A percentile compares a stretch with the other conserved stretches of the same genome.
phyloP scores from a whole-genome alignment of 2,113 vertebrate genomes.

The Pterocles orientalis region DNA sequence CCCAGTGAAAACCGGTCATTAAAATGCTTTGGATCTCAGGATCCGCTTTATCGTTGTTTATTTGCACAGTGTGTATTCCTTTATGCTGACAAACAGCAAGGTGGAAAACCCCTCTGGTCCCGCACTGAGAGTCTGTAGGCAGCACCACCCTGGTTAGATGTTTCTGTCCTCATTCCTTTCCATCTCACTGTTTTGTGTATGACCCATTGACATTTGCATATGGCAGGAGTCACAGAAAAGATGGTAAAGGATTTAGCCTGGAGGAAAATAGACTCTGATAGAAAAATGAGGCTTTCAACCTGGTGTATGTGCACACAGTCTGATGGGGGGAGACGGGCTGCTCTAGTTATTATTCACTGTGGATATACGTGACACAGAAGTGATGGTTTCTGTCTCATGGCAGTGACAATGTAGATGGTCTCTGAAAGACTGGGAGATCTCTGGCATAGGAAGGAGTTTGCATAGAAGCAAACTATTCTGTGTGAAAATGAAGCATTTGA shows the following conservation, averaged over 20 bases:
- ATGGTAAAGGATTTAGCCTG: constrained; percentile 15
- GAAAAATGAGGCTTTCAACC: neutral
- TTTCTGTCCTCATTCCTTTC: neutral
- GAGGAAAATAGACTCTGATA: neutral
- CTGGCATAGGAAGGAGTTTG: neutral
- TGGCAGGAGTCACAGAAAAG: neutral
- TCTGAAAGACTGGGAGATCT: neutral
- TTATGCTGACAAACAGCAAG: neutral
- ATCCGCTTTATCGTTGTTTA: neutral
- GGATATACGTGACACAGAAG: neutral
- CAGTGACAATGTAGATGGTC: neutral
- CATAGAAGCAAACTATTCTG: neutral
- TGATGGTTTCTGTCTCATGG: neutral
- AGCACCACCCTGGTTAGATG: neutral
- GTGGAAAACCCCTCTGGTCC: neutral
- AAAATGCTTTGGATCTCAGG: neutral
- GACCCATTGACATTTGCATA: neutral
- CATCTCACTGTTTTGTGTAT: neutral
- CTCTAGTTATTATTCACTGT: neutral
- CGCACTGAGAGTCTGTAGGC: neutral
- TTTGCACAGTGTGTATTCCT: neutral
- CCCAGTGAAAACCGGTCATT: neutral
- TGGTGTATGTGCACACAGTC: neutral
- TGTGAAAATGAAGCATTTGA: neutral
- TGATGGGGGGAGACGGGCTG: neutral